A percentile compares a stretch with the other conserved stretches of the same genome.
These are phyloP conservation scores for Eledona agricola DNA, from an alignment of 2,888 invertebrate genomes.

Conservation along the genomic window DNA sequence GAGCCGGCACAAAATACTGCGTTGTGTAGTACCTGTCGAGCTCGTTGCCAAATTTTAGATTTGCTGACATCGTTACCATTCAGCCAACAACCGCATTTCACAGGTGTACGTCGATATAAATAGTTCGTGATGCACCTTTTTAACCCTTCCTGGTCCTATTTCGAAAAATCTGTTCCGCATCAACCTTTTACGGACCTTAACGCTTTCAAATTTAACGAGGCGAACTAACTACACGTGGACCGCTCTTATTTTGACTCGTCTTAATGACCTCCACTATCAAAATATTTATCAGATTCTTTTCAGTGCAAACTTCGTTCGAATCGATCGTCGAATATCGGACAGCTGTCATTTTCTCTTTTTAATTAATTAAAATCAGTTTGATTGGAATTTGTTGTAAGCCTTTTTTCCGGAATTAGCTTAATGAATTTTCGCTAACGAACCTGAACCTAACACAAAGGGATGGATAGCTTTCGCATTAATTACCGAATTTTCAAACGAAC, in stretches of 20 bases:
- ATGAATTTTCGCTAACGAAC: conserved; percentile 10
- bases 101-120: conserved; percentile 41
- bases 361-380: conserved; percentile 12
- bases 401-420: conserved; percentile 19
- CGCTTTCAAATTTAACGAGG: too few relatives aligned
- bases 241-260: too few relatives aligned
- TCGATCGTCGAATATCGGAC: too few relatives aligned
- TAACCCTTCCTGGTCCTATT: too few relatives aligned
- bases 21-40: conserved; percentile 32
- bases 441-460: conserved; percentile 1
- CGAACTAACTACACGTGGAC: too few relatives aligned
- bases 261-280: too few relatives aligned
- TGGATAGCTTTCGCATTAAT: conserved; percentile 20
- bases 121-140: conserved; percentile 31
- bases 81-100: conserved; percentile 44
- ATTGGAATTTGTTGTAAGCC: conserved; percentile 16
- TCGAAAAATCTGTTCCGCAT: too few relatives aligned
- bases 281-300: too few relatives aligned
- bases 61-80: conserved; percentile 37
- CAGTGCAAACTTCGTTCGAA: too few relatives aligned
- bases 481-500: conserved; percentile 1
- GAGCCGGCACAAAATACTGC: conserved; percentile 22
- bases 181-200: too few relatives aligned
- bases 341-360: too few relatives aligned
- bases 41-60: conserved; percentile 39